phyloP scores from a whole-genome alignment of 2,888 invertebrate genomes.

The Yponomeuta malinellus region DNA sequence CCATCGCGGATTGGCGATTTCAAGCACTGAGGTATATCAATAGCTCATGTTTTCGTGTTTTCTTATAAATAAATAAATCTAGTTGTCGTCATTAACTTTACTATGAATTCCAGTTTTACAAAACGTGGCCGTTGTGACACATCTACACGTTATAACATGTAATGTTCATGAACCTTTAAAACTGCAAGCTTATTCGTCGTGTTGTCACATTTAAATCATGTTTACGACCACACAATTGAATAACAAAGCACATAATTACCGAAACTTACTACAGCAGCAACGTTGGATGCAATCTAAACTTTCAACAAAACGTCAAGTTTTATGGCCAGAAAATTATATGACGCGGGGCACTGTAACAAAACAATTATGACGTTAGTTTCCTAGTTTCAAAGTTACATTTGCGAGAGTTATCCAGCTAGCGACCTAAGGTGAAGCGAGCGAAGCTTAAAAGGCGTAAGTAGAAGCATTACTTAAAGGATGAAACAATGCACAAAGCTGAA shows the following conservation, averaged over 20 bases:
- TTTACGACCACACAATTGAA: background rate
- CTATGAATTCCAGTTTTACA: background rate
- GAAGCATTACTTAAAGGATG: too few relatives aligned
- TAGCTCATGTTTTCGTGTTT: too few relatives aligned
- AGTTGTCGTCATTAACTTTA: too few relatives aligned
- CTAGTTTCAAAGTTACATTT: background rate
- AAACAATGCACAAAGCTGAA: too few relatives aligned
- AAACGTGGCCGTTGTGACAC: background rate
- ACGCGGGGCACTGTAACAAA: background rate
- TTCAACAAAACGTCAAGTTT: background rate
- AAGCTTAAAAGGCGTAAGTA: background rate
- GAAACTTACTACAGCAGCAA: background rate
- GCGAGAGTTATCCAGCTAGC: background rate
- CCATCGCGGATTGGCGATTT: too few relatives aligned
- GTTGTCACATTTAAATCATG: background rate
- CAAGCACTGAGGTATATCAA: too few relatives aligned
- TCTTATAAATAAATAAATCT: too few relatives aligned
- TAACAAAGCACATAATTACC: background rate
- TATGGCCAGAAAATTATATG: background rate
- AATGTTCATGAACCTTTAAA: background rate
- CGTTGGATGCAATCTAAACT: background rate
- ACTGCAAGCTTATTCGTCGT: background rate
- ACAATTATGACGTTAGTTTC: slow-evolving; percentile 1
- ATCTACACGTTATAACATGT: background rate
- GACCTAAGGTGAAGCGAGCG: background rate